These are phyloP conservation scores for Xiphophorus maculatus DNA, from an alignment of 2,113 vertebrate genomes.

Conservation along the genomic window DNA sequence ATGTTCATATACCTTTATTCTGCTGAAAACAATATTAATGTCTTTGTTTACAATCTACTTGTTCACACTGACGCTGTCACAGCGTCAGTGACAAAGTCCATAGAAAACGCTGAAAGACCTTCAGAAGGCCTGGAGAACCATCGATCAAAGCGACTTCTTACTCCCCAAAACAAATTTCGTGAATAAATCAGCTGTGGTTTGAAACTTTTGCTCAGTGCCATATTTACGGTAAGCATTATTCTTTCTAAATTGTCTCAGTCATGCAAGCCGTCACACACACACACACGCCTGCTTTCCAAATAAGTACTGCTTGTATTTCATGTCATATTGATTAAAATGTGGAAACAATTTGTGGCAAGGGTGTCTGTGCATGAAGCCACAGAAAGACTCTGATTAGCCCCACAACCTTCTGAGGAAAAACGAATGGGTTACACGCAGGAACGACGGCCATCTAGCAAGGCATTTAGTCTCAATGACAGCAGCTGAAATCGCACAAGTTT, in stretches of 20 bases:
- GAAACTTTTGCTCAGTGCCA: neutral
- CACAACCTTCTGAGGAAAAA: neutral
- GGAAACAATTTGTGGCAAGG: neutral
- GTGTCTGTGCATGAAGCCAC: neutral
- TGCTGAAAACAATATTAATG: neutral
- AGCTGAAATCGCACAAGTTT: slow-evolving; percentile 20
- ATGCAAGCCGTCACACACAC: neutral
- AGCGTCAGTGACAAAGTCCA: too few species aligned
- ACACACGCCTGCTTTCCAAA: neutral
- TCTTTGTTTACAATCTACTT: too few species aligned
- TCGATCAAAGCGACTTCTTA: neutral
- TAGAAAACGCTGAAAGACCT: neutral
- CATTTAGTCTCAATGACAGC: slow-evolving; percentile 22
- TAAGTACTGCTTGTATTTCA: slow-evolving; percentile 8
- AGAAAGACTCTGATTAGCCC: neutral
- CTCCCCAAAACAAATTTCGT: neutral
- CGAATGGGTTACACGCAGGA: neutral
- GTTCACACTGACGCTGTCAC: too few species aligned
- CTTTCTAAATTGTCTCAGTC: neutral
- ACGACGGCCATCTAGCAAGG: neutral
- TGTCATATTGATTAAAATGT: slow-evolving; percentile 25
- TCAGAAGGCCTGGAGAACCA: neutral
- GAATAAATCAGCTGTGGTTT: neutral
- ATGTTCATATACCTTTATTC: too few species aligned
- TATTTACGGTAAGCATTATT: neutral